Conservation (phyloP, 2,888 invertebrate species). For the Digitonthophagus gazella region DNA sequence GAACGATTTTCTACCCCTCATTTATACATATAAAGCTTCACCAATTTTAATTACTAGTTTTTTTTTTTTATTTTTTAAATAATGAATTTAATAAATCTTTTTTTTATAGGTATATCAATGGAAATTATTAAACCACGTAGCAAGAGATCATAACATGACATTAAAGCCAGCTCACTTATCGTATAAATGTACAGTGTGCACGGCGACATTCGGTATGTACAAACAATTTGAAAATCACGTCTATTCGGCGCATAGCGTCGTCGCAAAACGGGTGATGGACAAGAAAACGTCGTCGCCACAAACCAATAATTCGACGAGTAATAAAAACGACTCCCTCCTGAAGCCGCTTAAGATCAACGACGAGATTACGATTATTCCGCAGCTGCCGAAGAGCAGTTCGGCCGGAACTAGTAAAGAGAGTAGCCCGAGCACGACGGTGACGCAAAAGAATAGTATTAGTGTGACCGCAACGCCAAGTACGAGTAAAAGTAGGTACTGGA, state of each 20-base stretch:
- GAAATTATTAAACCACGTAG: constrained; percentile 89
- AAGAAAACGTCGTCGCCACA: constrained; percentile 56
- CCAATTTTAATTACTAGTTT: constrained; percentile 3
- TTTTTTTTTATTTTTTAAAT: constrained; percentile 58
- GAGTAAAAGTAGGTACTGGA: constrained; percentile 46
- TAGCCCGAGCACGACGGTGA: constrained; percentile 35
- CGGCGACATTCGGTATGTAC: constrained; percentile 93
- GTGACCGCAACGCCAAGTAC: constrained; percentile 37
- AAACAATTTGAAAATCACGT: constrained; percentile 93
- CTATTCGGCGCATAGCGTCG: constrained; percentile 88
- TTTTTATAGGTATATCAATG: constrained; percentile 81
- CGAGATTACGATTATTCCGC: constrained; percentile 86
- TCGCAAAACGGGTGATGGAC: constrained; percentile 83
- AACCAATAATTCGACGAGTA: constrained; percentile 35
- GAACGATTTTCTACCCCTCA: too few relatives aligned
- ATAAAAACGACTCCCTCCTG: constrained; percentile 62
- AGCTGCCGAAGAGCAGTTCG: constrained; percentile 60
- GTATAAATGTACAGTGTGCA: constrained; percentile 93
- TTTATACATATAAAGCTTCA: too few relatives aligned
- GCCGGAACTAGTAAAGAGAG: constrained; percentile 38
- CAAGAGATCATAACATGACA: constrained; percentile 87
- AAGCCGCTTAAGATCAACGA: constrained; percentile 86
- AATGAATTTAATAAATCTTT: not conserved
- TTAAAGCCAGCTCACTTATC: constrained; percentile 90
- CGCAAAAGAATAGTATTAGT: constrained; percentile 32